Evolutionary conservation across 2,113 vertebrate genomes (phyloP), one percentile per base, ranked within the genome.

Genomic region (Tetrax tetrax): DNA sequence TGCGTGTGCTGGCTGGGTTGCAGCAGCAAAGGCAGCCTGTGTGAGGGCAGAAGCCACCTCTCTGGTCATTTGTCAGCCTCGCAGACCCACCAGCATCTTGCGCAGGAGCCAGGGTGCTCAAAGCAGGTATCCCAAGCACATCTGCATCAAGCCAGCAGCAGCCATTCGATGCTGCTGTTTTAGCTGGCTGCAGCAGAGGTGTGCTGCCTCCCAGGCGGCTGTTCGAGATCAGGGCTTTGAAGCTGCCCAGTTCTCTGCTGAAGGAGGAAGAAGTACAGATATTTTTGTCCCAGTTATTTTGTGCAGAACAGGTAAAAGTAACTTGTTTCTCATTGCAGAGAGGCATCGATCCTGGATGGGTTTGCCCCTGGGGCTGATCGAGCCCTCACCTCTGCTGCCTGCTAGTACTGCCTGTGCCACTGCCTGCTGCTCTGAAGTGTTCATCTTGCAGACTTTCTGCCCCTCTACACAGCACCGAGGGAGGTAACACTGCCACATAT

Each of bases 401-500:
- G 61, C 21, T 24, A 41, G 24, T 12, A 3, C 74, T 87, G 59
- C 50, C 29, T 0, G 0, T 74, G 38, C 66, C 2, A 1, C 50
- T 77, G 72, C 51, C 68, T 75, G 23, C 65, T 85, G 38, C 41
- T 38, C 64, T 3, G 4, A 23, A 22, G 8, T 1, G 2, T 8
- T 29, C 5, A 0, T 22, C 48, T 53, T 19, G 7, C 38, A 60
- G 79, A 25, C 25, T 23, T 76, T 25, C 83, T 76, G 8, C 6
- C 6, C 25, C 24, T n/a, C 68, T 76, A 53, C 2, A 2, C 35
- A 72, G 54, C 24, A 19, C 38, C 2, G 2, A 28, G 56, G 53
- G 24, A 9, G 0, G 2, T 12, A 35, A 28, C 53, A 7, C 69
- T 41, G 41, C 16, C 50, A 31, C 2, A 0, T n/a, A 4, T 6